These are phyloP conservation scores for Pachyseris speciosa DNA, from an alignment of 64 coral and sea anemone genomes.

Conservation along the genomic window DNA sequence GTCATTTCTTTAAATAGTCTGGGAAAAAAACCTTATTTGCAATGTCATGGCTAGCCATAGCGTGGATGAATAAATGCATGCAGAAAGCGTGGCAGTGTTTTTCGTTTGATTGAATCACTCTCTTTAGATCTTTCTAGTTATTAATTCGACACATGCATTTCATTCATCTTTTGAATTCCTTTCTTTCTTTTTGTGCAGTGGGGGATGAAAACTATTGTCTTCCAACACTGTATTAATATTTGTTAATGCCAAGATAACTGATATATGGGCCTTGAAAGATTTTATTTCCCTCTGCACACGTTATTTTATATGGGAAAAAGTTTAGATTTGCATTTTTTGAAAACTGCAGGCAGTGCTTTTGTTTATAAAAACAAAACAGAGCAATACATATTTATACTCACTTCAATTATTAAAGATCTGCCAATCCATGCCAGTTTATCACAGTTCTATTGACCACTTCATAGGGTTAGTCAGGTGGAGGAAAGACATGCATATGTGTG, in stretches of 20 bases:
- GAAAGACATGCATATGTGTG: no score
- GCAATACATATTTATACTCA: no score
- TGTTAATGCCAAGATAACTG: neutral
- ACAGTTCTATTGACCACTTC: no score
- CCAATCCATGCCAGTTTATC: no score
- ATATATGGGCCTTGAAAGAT: no score
- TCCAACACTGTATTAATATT: neutral
- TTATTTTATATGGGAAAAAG: no score
- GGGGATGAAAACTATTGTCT: neutral
- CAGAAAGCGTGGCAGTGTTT: neutral
- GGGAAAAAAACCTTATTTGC: neutral
- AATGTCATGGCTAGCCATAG: neutral
- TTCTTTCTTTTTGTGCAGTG: neutral
- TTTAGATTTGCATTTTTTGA: neutral
- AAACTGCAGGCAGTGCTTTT: neutral
- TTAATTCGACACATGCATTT: neutral
- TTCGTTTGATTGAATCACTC: neutral
- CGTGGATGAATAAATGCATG: neutral
- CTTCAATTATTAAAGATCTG: no score
- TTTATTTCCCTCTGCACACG: no score
- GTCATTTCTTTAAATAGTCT: slow-evolving; percentile 4
- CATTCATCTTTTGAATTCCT: neutral
- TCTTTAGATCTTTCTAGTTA: neutral
- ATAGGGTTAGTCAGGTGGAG: no score
- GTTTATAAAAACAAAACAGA: neutral